Evolutionary conservation across 2,113 vertebrate species (phyloP).

Genomic region (Orycteropus afer): DNA sequence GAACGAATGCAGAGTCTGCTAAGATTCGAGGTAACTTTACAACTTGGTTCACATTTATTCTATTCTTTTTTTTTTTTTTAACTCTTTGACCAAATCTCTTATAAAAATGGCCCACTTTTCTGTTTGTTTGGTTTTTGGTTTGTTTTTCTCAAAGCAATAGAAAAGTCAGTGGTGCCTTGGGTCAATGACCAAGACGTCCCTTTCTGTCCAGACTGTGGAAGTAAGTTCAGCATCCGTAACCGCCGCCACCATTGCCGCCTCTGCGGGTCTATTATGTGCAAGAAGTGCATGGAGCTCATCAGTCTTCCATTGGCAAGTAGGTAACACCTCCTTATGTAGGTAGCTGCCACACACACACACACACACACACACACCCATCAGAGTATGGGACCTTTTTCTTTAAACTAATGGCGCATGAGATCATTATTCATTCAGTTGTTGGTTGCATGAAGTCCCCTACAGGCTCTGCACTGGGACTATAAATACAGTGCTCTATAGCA

Average conservation of each 20-base stretch:
- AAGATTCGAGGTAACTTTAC: conserved; percentile 94
- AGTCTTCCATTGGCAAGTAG: conserved; percentile 93
- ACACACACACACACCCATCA: too few species aligned
- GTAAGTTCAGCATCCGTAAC: conserved; percentile 95
- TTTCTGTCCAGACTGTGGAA: conserved; percentile 97
- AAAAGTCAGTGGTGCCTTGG: conserved; percentile 97
- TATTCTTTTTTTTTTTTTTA: not conserved
- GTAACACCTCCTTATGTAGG: conserved; percentile 73
- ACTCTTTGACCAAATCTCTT: not conserved
- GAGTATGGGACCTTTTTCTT: not conserved
- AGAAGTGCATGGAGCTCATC: conserved; percentile 95
- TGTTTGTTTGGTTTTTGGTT: conserved; percentile 43
- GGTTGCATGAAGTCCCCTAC: not conserved
- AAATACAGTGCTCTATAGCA: not conserved
- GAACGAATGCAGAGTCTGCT: conserved; percentile 92
- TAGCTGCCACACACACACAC: too few species aligned
- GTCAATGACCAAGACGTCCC: conserved; percentile 98
- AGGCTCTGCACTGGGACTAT: not conserved
- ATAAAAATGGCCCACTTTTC: fast-evolving
- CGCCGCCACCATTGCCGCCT: conserved; percentile 98
- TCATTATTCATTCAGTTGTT: not conserved
- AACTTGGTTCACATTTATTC: not conserved
- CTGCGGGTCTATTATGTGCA: conserved; percentile 98
- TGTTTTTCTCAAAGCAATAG: conserved; percentile 88
- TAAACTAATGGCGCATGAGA: not conserved